Conservation (phyloP, 2,113 vertebrate species). For the Nematolebias whitei region DNA sequence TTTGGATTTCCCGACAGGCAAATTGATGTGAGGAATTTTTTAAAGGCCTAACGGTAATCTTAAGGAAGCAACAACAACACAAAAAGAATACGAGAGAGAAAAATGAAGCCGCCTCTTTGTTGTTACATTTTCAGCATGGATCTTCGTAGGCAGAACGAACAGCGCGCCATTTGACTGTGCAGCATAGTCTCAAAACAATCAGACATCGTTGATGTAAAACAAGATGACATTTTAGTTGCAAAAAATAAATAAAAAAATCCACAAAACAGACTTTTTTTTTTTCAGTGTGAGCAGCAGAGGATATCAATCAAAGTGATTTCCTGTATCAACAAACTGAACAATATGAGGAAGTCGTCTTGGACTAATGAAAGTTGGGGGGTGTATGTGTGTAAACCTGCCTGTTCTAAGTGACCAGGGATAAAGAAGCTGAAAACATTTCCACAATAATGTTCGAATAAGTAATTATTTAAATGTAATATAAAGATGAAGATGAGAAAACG, state of each 20-base stretch:
- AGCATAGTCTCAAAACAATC: neutral
- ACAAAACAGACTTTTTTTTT: conserved; percentile 16
- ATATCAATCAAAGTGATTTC: conserved; percentile 69
- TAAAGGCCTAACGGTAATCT: neutral
- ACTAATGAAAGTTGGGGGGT: conserved; percentile 19
- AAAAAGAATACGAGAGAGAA: neutral
- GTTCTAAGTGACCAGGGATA: neutral
- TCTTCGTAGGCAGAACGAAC: neutral
- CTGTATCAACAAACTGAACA: conserved; percentile 71
- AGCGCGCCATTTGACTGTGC: neutral
- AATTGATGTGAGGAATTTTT: neutral
- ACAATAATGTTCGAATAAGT: too few relatives aligned
- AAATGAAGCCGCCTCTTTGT: too few relatives aligned
- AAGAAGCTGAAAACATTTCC: too few relatives aligned
- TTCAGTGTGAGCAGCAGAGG: conserved; percentile 6
- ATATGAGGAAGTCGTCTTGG: conserved; percentile 71
- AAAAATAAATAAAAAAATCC: conserved; percentile 4
- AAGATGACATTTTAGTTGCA: neutral
- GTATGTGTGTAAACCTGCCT: neutral
- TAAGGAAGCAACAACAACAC: neutral
- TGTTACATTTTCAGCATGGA: neutral
- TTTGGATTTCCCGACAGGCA: neutral
- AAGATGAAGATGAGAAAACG: too few relatives aligned
- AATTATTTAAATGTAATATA: too few relatives aligned
- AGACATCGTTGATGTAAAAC: too few relatives aligned